phyloP scores from a whole-genome alignment of 2,113 vertebrate species.

The Esox niger region DNA sequence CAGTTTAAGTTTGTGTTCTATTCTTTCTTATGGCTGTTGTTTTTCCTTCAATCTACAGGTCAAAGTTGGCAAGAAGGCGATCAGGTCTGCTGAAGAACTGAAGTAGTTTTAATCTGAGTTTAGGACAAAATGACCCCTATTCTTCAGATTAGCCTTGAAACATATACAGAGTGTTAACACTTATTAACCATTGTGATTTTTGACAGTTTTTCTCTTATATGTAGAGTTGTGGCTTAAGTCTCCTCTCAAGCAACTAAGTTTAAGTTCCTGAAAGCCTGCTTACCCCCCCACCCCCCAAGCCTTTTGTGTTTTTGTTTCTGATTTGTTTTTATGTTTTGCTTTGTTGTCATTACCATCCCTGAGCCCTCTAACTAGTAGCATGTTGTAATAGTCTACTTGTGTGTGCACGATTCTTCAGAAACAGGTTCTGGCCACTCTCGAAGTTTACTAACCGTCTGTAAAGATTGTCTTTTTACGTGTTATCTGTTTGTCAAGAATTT shows the following conservation, averaged over 20 bases:
- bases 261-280: conserved; percentile 59
- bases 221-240: conserved; percentile 90
- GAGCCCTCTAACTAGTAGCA: conserved; percentile 81
- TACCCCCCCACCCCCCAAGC: conserved; percentile 52
- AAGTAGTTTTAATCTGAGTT: conserved; percentile 52
- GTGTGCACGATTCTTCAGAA: conserved; percentile 78
- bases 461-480: conserved; percentile 70
- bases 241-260: conserved; percentile 73
- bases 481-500: conserved; percentile 69
- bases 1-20: background rate
- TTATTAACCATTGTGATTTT: conserved; percentile 90
- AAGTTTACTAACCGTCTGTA: conserved; percentile 71
- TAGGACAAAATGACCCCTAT: conserved; percentile 40
- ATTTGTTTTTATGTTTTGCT: conserved; percentile 55
- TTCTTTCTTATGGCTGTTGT: background rate
- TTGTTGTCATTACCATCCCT: conserved; percentile 59
- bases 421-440: conserved; percentile 58
- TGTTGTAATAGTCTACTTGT: conserved; percentile 86
- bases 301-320: conserved; percentile 59
- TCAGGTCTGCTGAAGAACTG: conserved; percentile 81
- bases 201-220: conserved; percentile 87
- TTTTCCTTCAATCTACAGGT: conserved; percentile 69
- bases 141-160: conserved; percentile 70
- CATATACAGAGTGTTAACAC: conserved; percentile 80
- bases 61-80: conserved; percentile 90